A percentile compares a stretch with the other conserved stretches of the same genome.
These are phyloP conservation scores for Sinhomidia bicolor DNA, from an alignment of 2,888 invertebrate genomes.

Conservation along the genomic window DNA sequence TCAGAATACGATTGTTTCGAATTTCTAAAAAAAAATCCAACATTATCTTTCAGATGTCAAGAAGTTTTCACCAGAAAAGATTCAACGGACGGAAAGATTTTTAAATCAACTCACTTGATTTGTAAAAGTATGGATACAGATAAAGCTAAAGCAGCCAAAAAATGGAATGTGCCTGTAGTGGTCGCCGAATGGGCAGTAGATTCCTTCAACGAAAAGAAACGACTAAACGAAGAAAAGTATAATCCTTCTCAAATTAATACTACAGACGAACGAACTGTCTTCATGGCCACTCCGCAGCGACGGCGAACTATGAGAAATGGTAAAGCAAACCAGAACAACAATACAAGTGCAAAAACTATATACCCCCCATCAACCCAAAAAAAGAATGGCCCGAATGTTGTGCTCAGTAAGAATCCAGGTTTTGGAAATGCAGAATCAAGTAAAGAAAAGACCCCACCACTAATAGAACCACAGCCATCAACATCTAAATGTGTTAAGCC, in stretches of 20 bases:
- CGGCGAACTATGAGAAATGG: constrained; percentile 4
- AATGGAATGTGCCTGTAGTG: constrained; percentile 93
- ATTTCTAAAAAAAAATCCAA: too few relatives aligned
- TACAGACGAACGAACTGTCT: constrained; percentile 49
- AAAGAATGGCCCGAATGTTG: neutral
- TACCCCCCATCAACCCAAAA: constrained; percentile 66
- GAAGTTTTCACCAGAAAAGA: constrained; percentile 87
- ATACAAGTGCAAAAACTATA: constrained; percentile 34
- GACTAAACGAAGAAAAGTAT: constrained; percentile 39
- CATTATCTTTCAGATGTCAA: too few relatives aligned
- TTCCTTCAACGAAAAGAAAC: constrained; percentile 82
- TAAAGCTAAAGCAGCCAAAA: constrained; percentile 91
- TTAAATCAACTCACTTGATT: constrained; percentile 91
- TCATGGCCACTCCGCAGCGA: constrained; percentile 60
- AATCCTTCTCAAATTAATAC: constrained; percentile 50
- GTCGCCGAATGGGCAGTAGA: constrained; percentile 89
- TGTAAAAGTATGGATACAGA: constrained; percentile 87
- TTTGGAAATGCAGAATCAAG: neutral
- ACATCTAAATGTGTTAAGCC: neutral
- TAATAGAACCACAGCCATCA: neutral
- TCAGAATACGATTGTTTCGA: neutral
- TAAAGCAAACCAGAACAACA: neutral
- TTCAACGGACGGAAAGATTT: constrained; percentile 83
- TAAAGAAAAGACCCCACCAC: too few relatives aligned
- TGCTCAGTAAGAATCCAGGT: neutral